Evolutionary conservation across 2,113 vertebrate genomes (phyloP).

Genomic region (Aplodontia rufa): DNA sequence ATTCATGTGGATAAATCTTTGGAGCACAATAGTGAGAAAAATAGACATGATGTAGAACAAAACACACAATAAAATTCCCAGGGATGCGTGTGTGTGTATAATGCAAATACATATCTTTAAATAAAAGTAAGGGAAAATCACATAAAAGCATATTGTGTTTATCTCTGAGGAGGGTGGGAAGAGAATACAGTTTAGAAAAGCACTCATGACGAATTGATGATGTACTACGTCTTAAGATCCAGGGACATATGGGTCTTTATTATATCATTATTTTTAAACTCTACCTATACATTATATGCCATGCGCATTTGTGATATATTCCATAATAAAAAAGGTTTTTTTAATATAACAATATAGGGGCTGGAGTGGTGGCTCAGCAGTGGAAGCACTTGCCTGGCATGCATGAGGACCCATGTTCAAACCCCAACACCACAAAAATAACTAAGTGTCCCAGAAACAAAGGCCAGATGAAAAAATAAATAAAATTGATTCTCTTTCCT

Average conservation of each 20-base stretch:
- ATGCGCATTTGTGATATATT: not conserved
- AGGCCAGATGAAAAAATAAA: too few species aligned
- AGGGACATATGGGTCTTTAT: not conserved
- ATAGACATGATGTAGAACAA: not conserved
- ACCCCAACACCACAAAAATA: too few species aligned
- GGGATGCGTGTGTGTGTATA: not conserved
- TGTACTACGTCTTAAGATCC: not conserved
- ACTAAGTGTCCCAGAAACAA: too few species aligned
- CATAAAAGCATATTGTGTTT: not conserved
- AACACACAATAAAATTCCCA: not conserved
- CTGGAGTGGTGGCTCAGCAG: too few species aligned
- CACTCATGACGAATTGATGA: not conserved
- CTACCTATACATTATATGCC: not conserved
- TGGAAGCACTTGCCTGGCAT: too few species aligned
- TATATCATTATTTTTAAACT: slow-evolving; percentile 15
- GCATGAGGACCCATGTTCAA: too few species aligned
- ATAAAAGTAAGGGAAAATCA: not conserved
- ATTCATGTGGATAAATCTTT: not conserved
- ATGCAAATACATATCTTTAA: not conserved
- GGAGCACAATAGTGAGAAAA: not conserved
- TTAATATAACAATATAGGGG: not conserved
- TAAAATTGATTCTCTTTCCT: too few species aligned
- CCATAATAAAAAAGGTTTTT: not conserved
- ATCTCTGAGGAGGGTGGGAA: not conserved
- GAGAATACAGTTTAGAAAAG: not conserved